Evolutionary conservation across 2,797 vertebrate species (phyloP), one percentile per base, ranked within the genome.

Genomic region (Sebastes trivittatus): DNA sequence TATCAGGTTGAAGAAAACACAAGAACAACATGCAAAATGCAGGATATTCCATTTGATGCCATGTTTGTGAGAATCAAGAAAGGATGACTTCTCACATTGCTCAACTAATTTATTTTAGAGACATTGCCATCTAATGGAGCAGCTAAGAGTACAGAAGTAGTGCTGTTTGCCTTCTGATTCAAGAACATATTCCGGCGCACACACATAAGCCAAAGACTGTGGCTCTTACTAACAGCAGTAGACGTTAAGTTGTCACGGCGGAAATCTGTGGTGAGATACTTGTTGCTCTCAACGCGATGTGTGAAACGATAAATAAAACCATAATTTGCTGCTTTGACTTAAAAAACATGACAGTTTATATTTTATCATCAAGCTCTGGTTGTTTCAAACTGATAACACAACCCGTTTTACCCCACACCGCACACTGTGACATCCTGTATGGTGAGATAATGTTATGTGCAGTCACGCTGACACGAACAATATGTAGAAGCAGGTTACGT

Each of bases 271-370:
- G 30, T 52, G 29, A 11, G 46, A 34, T 59, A 76, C 82, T 76
- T 82, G 80, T 85, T 81, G 82, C 74, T 49, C 75, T 75, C 38
- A 67, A 56, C 27, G 32, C 30, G 25, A 77, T 61, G 23, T 29
- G 42, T 18, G 7, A 62, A 74, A 27, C 1, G 2, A 75, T 23
- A 67, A 38, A 59, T 56, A 60, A 62, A 72, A 46, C 7, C 7
- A 55, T 25, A 1, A 62, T 56, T 68, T 80, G 4, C 20, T 68
- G 55, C 25, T 23, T 65, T 58, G 25, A 54, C 16, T 20, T 80
- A 38, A 67, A 30, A 30, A 23, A 62, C 58, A 20, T 32, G 60
- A 30, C 11, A 6, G 16, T 71, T 32, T 20, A 22, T 7, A 30
- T 68, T 59, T 11, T n/a, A 34, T 55, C 10, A 70, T 36, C 9